phyloP scores from a whole-genome alignment of 2,888 invertebrate species.

The Tiphia femorata region DNA sequence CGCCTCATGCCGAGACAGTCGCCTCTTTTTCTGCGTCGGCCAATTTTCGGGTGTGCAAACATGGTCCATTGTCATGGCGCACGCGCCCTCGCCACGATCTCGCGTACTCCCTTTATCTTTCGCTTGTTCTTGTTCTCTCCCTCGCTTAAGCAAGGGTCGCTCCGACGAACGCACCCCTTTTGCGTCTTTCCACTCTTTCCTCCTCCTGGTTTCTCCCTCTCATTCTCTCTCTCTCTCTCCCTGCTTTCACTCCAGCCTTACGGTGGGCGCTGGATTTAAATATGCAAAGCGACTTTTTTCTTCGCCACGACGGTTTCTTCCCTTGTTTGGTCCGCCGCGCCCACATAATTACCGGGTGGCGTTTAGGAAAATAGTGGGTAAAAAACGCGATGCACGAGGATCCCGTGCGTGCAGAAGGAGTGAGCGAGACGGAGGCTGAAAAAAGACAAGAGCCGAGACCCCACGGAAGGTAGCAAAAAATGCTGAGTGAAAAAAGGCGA shows the following conservation, averaged over 20 bases:
- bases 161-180: constrained; percentile 40
- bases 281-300: constrained; percentile 56
- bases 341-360: constrained; percentile 66
- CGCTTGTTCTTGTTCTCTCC: constrained; percentile 2
- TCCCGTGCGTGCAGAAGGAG: background rate
- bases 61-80: constrained; percentile 56
- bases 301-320: constrained; percentile 48
- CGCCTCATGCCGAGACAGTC: constrained; percentile 32
- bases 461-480: constrained; percentile 21
- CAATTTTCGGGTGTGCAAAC: constrained; percentile 64
- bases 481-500: constrained; percentile 52
- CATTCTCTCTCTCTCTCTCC: constrained; percentile 4
- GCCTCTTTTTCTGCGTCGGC: constrained; percentile 52
- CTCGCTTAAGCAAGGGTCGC: constrained; percentile 21
- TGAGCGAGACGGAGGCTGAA: constrained; percentile 13
- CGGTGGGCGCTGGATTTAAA: constrained; percentile 45
- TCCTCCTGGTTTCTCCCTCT: background rate
- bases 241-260: constrained; percentile 8
- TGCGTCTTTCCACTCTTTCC: constrained; percentile 1
- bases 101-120: background rate
- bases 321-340: constrained; percentile 68
- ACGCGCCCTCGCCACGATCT: constrained; percentile 50
- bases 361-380: constrained; percentile 57
- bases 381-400: constrained; percentile 44
- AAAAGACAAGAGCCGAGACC: constrained; percentile 23